Percentiles rank a stretch among this genome's conserved stretches.
phyloP scores from a whole-genome alignment of 92 coral and sea anemone species.

The Zoanthus sansibaricus region DNA sequence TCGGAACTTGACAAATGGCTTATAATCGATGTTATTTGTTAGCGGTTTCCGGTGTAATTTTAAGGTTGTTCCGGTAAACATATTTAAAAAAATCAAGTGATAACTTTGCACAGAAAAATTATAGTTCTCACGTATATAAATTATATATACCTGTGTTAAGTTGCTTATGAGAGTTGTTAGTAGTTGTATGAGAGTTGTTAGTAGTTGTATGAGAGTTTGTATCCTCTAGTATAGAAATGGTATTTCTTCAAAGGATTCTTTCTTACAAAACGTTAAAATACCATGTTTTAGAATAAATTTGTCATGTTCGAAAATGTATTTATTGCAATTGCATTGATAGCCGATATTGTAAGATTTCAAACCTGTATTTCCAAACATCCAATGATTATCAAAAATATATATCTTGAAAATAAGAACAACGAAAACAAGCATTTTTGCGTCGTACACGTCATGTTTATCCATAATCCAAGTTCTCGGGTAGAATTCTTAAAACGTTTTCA shows the following conservation, averaged over 20 bases:
- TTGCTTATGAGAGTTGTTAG: not conserved
- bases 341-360: too few species aligned
- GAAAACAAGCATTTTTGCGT: too few species aligned
- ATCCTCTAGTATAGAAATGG: not conserved
- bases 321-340: not conserved
- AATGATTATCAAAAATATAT: too few species aligned
- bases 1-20: not conserved
- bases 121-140: not conserved
- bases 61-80: not conserved
- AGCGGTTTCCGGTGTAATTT: not conserved
- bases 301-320: not conserved
- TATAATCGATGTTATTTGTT: not conserved
- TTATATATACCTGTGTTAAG: too few species aligned
- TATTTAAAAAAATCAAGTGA: not conserved
- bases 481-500: too few species aligned
- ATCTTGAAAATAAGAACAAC: too few species aligned
- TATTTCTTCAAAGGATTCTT: not conserved
- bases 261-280: not conserved
- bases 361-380: too few species aligned
- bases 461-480: too few species aligned
- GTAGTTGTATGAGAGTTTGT: not conserved
- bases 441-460: too few species aligned
- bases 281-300: not conserved
- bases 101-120: not conserved
- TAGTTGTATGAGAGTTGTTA: not conserved